Percentiles rank a stretch among this genome's conserved stretches.
Evolutionary conservation across 2,113 vertebrate species (phyloP).

Genomic region (Mastomys natalensis): DNA sequence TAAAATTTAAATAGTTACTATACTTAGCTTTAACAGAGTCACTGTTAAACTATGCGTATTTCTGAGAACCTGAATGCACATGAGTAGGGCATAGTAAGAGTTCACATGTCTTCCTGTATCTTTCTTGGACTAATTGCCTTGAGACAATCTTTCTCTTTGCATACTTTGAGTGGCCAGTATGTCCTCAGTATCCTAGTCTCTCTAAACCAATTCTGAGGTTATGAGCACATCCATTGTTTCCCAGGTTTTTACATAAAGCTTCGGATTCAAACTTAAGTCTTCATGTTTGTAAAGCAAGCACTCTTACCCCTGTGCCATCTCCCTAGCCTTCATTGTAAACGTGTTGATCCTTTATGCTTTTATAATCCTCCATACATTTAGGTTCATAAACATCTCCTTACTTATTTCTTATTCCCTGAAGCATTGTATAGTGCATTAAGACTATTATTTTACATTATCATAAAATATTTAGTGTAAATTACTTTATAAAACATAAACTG

Average conservation of each 20-base stretch:
- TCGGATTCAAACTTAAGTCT: not conserved
- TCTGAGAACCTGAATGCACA: not conserved
- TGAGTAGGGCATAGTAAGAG: not conserved
- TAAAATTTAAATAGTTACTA: not conserved
- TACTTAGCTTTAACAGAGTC: not conserved
- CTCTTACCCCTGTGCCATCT: not conserved
- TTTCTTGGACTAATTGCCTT: not conserved
- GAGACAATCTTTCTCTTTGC: not conserved
- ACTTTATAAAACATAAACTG: not conserved
- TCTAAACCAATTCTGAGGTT: not conserved
- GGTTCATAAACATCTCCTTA: too few relatives aligned
- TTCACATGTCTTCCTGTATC: not conserved
- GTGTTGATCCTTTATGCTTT: not conserved
- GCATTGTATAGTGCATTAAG: not conserved
- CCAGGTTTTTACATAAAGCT: not conserved
- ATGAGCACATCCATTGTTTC: too few relatives aligned
- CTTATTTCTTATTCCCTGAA: not conserved
- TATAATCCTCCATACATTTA: not conserved
- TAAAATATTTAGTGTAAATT: not conserved
- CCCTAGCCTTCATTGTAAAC: not conserved
- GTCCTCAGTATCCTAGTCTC: too few relatives aligned
- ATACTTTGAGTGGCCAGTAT: not conserved
- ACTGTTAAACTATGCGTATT: not conserved
- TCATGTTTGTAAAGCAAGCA: not conserved
- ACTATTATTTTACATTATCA: not conserved